Conservation (phyloP, 1,140 invertebrate genomes). For the Panagrolaimus sp. region DNA sequence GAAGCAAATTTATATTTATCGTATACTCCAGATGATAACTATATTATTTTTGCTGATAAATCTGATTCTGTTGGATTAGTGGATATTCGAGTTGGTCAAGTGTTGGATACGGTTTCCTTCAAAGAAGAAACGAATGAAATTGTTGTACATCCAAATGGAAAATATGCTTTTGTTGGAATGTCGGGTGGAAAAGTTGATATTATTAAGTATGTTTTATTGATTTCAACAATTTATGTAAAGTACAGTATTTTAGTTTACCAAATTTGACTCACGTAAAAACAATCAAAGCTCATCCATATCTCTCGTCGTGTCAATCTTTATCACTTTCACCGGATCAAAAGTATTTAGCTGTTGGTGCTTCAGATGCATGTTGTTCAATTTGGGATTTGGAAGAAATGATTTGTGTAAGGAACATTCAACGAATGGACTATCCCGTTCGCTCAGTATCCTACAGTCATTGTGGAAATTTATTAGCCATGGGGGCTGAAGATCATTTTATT, state of each 20-base stretch:
- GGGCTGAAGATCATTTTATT: neutral
- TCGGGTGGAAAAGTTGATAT: neutral
- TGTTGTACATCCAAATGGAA: neutral
- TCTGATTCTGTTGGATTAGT: neutral
- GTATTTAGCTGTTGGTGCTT: conserved; percentile 5
- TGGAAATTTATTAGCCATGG: neutral
- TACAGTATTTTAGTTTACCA: neutral
- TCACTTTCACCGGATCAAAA: neutral
- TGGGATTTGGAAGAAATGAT: neutral
- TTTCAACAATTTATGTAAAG: neutral
- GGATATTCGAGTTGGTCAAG: neutral
- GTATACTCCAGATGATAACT: neutral
- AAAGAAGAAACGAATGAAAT: conserved; percentile 15
- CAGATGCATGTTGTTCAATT: conserved; percentile 4
- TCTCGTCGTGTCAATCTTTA: neutral
- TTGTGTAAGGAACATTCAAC: neutral
- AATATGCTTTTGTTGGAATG: conserved; percentile 6
- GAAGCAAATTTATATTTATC: conserved; percentile 1
- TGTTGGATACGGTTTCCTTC: neutral
- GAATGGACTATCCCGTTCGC: conserved; percentile 4
- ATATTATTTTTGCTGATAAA: conserved; percentile 11
- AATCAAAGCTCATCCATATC: conserved; percentile 3
- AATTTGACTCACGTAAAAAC: neutral
- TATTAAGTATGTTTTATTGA: too few relatives aligned
- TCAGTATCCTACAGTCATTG: neutral